A percentile compares a stretch with the other conserved stretches of the same genome.
Evolutionary conservation across 2,797 vertebrate genomes (phyloP).

Genomic region (Notoglanidium macrostoma): DNA sequence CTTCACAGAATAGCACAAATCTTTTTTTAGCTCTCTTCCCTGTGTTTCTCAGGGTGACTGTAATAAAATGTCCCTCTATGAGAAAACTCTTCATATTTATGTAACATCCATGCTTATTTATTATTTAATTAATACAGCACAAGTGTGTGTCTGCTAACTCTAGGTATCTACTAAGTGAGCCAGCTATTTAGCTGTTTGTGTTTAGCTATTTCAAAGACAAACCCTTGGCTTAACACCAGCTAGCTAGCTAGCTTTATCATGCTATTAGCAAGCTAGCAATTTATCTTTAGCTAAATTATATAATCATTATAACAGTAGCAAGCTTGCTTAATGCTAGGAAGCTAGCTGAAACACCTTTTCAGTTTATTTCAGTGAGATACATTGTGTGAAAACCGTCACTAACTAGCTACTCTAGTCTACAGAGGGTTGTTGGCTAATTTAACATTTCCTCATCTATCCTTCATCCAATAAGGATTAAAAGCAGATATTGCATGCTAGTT

Average conservation of each 20-base stretch:
- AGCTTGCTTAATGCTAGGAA: not conserved
- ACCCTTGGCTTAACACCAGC: not conserved
- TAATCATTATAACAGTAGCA: not conserved
- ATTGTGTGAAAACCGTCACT: not conserved
- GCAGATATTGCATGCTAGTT: not conserved
- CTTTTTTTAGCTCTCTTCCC: not conserved
- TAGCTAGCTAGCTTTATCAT: not conserved
- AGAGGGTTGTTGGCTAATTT: not conserved
- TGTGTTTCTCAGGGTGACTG: not conserved
- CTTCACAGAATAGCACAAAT: not conserved
- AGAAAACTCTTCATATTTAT: not conserved
- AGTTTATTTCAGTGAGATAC: not conserved
- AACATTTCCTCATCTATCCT: not conserved
- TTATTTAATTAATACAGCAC: not conserved
- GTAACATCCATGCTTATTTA: not conserved
- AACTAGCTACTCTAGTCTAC: not conserved
- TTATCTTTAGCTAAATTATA: not conserved
- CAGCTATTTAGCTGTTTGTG: not conserved
- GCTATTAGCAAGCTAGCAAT: not conserved
- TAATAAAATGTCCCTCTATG: not conserved
- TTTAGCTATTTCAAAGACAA: not conserved
- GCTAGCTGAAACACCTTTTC: not conserved
- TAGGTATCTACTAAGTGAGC: not conserved
- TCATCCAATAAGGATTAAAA: not conserved
- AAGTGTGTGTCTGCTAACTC: not conserved